Evolutionary conservation across 2,113 vertebrate species (phyloP).

Genomic region (Phaetusa simplex): DNA sequence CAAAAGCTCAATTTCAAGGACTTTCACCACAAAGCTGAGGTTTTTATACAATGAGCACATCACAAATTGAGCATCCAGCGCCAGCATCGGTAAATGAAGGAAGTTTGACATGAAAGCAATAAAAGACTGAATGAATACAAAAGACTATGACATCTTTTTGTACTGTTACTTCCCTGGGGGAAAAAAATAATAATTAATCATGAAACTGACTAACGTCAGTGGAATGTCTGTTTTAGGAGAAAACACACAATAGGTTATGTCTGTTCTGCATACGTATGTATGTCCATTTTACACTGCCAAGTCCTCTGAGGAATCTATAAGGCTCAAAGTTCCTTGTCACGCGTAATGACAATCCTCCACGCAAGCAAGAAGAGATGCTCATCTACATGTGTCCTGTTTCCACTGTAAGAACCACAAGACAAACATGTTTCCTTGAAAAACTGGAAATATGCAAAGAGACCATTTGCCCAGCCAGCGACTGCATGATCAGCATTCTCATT

Average conservation of each 20-base stretch:
- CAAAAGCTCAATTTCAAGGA: slow-evolving; percentile 15
- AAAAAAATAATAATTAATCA: background rate
- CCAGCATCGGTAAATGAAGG: background rate
- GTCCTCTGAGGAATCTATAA: background rate
- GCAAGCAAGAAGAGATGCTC: background rate
- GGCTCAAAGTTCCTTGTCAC: background rate
- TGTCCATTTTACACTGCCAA: background rate
- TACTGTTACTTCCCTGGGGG: background rate
- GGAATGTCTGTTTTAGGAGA: background rate
- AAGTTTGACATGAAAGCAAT: background rate
- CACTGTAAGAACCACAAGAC: background rate
- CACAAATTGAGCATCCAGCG: background rate
- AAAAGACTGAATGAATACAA: background rate
- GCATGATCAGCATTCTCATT: background rate
- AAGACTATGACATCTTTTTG: background rate
- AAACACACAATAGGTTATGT: background rate
- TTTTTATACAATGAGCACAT: background rate
- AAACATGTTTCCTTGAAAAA: background rate
- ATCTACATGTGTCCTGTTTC: background rate
- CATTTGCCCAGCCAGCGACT: background rate
- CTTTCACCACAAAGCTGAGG: background rate
- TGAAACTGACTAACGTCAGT: background rate
- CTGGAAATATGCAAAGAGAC: background rate
- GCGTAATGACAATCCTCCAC: fast-evolving
- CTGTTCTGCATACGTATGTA: background rate